Conservation (phyloP, 1,140 invertebrate genomes). For the Leptopilina boulardi region DNA sequence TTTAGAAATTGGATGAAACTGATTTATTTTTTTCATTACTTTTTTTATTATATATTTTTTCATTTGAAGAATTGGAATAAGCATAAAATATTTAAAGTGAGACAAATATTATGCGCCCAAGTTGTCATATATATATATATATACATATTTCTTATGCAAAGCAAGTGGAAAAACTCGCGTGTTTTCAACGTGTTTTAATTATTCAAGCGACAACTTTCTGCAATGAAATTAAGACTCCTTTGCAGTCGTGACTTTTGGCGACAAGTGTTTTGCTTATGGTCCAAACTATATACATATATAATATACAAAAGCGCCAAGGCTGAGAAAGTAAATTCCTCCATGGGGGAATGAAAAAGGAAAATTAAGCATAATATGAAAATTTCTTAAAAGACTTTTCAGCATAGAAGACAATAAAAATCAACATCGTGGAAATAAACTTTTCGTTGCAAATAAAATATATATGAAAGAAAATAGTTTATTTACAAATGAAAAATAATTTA, state of each 20-base stretch:
- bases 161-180: slow-evolving; percentile 54
- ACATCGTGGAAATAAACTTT: background rate
- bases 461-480: too few relatives aligned
- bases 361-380: slow-evolving; percentile 59
- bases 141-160: slow-evolving; percentile 57
- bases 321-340: background rate
- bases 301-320: slow-evolving; percentile 43
- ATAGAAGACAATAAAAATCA: slow-evolving; percentile 6
- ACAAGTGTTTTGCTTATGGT: slow-evolving; percentile 71
- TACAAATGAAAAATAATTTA: too few relatives aligned
- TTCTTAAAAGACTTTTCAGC: slow-evolving; percentile 34
- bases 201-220: slow-evolving; percentile 74
- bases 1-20: too few relatives aligned
- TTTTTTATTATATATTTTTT: background rate
- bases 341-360: slow-evolving; percentile 46
- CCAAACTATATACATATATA: slow-evolving; percentile 50
- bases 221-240: slow-evolving; percentile 74
- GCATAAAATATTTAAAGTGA: background rate
- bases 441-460: background rate
- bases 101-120: too few relatives aligned
- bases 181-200: slow-evolving; percentile 67
- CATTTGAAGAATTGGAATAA: background rate
- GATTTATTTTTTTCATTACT: too few relatives aligned
- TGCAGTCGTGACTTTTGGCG: slow-evolving; percentile 66
- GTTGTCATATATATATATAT: too few relatives aligned